phyloP scores from a whole-genome alignment of 2,113 vertebrate species.

The Pipra filicauda region DNA sequence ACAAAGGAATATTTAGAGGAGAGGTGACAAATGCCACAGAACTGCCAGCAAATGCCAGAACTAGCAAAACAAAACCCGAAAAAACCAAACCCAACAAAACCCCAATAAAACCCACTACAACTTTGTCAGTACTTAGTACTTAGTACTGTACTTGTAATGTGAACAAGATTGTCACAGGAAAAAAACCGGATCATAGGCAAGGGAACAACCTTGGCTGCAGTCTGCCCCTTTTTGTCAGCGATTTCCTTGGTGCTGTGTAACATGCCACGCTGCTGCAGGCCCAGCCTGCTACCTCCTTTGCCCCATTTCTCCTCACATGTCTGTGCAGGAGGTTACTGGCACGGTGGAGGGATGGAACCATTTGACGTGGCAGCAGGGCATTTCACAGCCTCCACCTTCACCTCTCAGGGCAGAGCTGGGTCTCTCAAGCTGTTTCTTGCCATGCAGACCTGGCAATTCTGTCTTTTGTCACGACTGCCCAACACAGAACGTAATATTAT shows the following conservation, averaged over 20 bases:
- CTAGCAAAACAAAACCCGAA: background rate
- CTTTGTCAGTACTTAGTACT: background rate
- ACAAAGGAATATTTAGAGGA: slow-evolving; percentile 55
- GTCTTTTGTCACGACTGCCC: background rate
- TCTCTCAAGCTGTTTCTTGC: background rate
- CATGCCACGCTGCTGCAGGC: background rate
- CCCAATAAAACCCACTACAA: background rate
- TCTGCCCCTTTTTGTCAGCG: background rate
- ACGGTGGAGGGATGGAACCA: accelerated
- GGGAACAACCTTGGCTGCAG: background rate
- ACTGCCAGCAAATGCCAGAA: slow-evolving; percentile 44
- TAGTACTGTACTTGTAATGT: background rate
- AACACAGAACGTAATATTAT: accelerated
- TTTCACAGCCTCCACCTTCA: background rate
- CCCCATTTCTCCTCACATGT: background rate
- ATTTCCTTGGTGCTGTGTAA: background rate
- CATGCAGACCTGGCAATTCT: background rate
- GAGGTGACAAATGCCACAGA: slow-evolving; percentile 58
- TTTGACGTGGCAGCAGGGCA: background rate
- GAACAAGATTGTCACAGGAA: background rate
- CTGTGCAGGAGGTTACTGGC: background rate
- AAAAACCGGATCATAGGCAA: background rate
- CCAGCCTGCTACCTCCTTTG: background rate
- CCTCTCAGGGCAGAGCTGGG: background rate
- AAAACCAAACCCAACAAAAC: accelerated